Conservation (phyloP, 2,888 invertebrate genomes). For the Perizoma affinitatum region DNA sequence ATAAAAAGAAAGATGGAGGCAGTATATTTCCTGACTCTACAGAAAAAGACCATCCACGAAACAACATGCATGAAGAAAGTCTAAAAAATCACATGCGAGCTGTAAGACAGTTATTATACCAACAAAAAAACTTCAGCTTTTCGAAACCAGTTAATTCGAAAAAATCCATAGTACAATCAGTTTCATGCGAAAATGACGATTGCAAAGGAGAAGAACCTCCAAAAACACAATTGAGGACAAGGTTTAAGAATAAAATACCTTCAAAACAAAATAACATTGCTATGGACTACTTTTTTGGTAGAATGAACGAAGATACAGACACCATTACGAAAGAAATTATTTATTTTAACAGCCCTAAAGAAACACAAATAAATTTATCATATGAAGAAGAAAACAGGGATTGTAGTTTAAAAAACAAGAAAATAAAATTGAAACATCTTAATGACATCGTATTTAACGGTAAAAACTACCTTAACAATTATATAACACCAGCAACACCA, state of each 20-base stretch:
- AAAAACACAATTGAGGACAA: background rate
- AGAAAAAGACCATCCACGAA: slow-evolving; percentile 18
- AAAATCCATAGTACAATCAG: background rate
- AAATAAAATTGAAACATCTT: background rate
- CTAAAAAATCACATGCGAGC: slow-evolving; percentile 46
- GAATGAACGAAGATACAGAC: slow-evolving; percentile 21
- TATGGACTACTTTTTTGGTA: slow-evolving; percentile 49
- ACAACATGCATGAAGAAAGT: background rate
- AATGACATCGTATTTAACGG: background rate
- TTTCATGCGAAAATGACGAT: too few relatives aligned
- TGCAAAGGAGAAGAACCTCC: background rate
- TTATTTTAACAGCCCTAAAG: background rate
- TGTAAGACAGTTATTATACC: slow-evolving; percentile 46
- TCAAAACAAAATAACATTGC: slow-evolving; percentile 29
- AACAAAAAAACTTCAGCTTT: slow-evolving; percentile 40
- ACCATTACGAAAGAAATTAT: background rate
- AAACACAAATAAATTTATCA: background rate
- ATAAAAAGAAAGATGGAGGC: background rate
- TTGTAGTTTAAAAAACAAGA: too few relatives aligned
- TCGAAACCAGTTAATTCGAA: background rate
- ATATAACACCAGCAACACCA: slow-evolving; percentile 11
- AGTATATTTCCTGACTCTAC: background rate
- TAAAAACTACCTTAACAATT: background rate
- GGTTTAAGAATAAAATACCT: background rate
- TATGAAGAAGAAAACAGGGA: too few relatives aligned